Evolutionary conservation across 2,113 vertebrate species (phyloP).

Genomic region (Mesoclemmys tuberculata): DNA sequence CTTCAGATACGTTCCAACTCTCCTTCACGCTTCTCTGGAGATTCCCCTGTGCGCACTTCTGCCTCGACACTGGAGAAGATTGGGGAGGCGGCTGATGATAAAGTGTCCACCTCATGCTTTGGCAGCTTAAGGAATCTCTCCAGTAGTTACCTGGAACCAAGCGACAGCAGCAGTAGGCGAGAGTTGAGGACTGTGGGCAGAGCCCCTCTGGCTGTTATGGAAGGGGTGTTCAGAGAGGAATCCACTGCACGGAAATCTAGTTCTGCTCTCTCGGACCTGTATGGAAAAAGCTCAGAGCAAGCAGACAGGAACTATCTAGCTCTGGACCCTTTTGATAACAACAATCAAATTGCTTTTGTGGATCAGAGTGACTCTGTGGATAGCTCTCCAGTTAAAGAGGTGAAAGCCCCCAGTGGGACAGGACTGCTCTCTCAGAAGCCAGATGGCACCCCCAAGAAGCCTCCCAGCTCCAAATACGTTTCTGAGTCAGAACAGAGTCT

Average conservation of each 20-base stretch:
- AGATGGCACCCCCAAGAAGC: constrained; percentile 76
- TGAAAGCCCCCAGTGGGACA: constrained; percentile 77
- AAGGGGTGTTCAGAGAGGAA: constrained; percentile 86
- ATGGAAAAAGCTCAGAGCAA: constrained; percentile 79
- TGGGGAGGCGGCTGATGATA: constrained; percentile 91
- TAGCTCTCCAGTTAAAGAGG: constrained; percentile 88
- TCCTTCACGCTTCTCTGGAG: constrained; percentile 93
- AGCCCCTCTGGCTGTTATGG: constrained; percentile 92
- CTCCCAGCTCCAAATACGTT: constrained; percentile 75
- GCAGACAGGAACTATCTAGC: constrained; percentile 79
- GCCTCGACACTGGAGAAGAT: constrained; percentile 93
- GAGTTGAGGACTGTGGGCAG: constrained; percentile 86
- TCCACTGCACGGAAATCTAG: constrained; percentile 74
- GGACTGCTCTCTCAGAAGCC: constrained; percentile 77
- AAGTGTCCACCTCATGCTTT: constrained; percentile 93
- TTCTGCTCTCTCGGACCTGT: constrained; percentile 76
- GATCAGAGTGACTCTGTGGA: constrained; percentile 91
- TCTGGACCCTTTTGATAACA: constrained; percentile 90
- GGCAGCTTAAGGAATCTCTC: constrained; percentile 85
- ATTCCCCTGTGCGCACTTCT: constrained; percentile 86
- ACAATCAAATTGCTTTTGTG: constrained; percentile 91
- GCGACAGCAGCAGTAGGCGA: constrained; percentile 79
- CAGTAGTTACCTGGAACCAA: constrained; percentile 76
- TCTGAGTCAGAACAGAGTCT: constrained; percentile 83
- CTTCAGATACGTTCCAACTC: constrained; percentile 95